phyloP scores from a whole-genome alignment of 2,113 vertebrate genomes.

The Argyrosomus japonicus region DNA sequence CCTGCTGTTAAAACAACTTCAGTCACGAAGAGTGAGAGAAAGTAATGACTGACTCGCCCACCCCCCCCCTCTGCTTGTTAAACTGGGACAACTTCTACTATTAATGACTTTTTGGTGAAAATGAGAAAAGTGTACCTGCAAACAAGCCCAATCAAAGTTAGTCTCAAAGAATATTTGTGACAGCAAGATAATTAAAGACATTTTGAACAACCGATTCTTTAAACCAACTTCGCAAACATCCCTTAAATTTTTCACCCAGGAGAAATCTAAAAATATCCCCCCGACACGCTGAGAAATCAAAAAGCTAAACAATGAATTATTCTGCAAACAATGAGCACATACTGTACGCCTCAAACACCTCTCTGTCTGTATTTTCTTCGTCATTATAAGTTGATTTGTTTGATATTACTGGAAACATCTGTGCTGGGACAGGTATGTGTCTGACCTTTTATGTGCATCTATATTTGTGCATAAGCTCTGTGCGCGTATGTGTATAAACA shows the following conservation, averaged over 20 bases:
- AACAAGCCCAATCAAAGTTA: constrained; percentile 44
- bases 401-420: constrained; percentile 58
- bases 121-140: constrained; percentile 41
- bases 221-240: constrained; percentile 12
- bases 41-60: constrained; percentile 25
- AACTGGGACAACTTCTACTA: constrained; percentile 47
- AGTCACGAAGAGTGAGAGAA: constrained; percentile 7
- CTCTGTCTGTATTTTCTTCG: constrained; percentile 3
- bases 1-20: constrained; percentile 19
- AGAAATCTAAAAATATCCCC: constrained; percentile 60
- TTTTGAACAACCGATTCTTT: constrained; percentile 53
- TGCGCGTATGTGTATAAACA: constrained; percentile 1
- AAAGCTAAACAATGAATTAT: constrained; percentile 50
- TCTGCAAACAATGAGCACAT: constrained; percentile 38
- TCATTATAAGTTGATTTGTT: constrained; percentile 56
- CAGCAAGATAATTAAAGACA: constrained; percentile 57
- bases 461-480: neutral
- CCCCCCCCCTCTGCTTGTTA: constrained; percentile 20
- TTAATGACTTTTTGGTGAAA: constrained; percentile 33
- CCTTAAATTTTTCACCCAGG: constrained; percentile 31
- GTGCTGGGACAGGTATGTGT: neutral
- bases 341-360: constrained; percentile 17
- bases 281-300: constrained; percentile 19
- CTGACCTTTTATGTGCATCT: constrained; percentile 27
- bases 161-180: constrained; percentile 39